Evolutionary conservation across 2,797 vertebrate genomes (phyloP), one percentile per base, ranked within the genome.

Genomic region (Remorina albescens): DNA sequence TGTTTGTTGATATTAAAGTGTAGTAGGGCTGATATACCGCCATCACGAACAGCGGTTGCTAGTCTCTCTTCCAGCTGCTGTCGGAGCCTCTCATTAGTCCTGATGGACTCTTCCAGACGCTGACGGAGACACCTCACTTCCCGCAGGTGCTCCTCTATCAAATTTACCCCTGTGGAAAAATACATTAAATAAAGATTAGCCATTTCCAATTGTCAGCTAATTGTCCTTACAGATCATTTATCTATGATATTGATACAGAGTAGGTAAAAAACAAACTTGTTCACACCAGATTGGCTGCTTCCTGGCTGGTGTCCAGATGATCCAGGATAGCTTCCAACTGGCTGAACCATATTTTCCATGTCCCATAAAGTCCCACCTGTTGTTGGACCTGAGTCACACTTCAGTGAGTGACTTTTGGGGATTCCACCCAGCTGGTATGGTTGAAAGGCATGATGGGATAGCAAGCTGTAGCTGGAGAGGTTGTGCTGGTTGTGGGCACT

Each of bases 31-130:
- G 3, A 2, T 5, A 18, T 80, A 97, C 97, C 95, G 0, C 81
- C 91, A 8, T 91, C 91, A 1, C 90, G 94, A 65, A 93, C n/a
- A 0, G 84, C 47, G 0, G 86, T 86, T 34, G 93, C 89, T 71
- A 99, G 93, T 56, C 94, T 93, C 47, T 91, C 89, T 39, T 97
- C 95, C 25, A 99, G 94, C 90, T 98, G 97, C 85, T 96, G 95
- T 50, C 96, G 90, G 39, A 99, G 95, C 26, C 93, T 94, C 88
- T 99, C 96, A 0, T 99, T 98, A 65, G 95, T 96, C 80, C 94
- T 94, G 71, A 99, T 98, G 75, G 98, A 98, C 78, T 99, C 96
- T 72, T 98, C 96, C 3, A 99, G 93, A 41, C 94, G 95, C 89
- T 98, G 96, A 12, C 95, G 96, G 49, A 99, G 95, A 81, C 89